Base-by-base conservation (phyloP, 1,140 invertebrate species). In the Nymphalis io region DNA sequence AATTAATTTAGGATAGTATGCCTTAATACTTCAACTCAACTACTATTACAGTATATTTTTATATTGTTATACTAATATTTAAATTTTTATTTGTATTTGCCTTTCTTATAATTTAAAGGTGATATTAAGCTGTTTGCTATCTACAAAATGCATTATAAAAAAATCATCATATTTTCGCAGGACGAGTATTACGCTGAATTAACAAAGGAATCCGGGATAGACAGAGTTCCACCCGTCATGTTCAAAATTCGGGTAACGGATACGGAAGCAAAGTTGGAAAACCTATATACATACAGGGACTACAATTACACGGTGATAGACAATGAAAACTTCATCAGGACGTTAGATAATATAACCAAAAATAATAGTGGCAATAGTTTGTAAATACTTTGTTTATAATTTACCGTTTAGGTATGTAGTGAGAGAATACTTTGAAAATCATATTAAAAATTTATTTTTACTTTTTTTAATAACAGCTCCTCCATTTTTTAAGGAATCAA, bases 231-330 rank as follows among this genome's bases (percentile, higher is more conserved):
- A 0, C 87, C 89, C 1, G 92, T 92, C 0, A 83, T 92, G 74
- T 88, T 81, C 64, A 90, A 88, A 59, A 92, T 92, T 5, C 80
- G 88, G 1, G 40, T 63, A 0, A 20, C 48, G 1, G 87, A 92
- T 46, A 88, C 79, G 1, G 59, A 83, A 20, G 81, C 82, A 0
- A 92, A 89, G 69, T 27, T 87, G 1, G 81, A 85, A 13, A 86
- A 91, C 60, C 73, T 92, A 0, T 91, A 90, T 70, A 89, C 85
- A 0, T 92, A 87, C 68, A 85, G 92, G 60, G 81, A 91, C 39
- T 92, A 90, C 60, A 70, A 74, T 0, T 92, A 92, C 63, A 85
- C 70, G 12, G 76, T 92, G 0, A 72, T 92, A 8, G 90, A 92
- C 51, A 75, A 83, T 44, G 73, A 90, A 39, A 90, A 79, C 0